Conservation (phyloP, 2,113 vertebrate species). For the Bostrychus sinensis region DNA sequence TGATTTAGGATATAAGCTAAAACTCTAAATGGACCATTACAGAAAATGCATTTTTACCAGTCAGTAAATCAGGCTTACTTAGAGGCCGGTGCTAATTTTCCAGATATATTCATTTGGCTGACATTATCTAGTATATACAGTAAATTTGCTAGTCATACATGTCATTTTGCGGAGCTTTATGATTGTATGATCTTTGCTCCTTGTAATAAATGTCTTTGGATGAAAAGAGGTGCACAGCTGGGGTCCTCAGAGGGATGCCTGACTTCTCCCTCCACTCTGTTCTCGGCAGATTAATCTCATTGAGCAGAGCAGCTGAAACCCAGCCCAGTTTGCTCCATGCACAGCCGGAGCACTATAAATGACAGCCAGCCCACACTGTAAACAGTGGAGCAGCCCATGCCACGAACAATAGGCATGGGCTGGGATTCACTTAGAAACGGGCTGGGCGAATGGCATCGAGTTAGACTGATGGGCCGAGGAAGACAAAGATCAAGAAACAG, state of each 20-base stretch:
- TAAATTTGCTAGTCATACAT: too few species aligned
- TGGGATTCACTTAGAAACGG: conserved; percentile 34
- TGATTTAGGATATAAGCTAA: too few species aligned
- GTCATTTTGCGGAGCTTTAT: conserved; percentile 26
- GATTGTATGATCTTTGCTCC: conserved; percentile 27
- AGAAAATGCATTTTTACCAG: too few species aligned
- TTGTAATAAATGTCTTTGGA: conserved; percentile 32
- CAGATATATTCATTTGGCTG: too few species aligned
- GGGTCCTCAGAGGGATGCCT: conserved; percentile 34
- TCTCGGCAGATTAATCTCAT: conserved; percentile 44
- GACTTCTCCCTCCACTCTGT: conserved; percentile 15
- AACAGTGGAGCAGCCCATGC: conserved; percentile 24
- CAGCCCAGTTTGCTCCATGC: conserved; percentile 41
- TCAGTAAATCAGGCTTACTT: too few species aligned
- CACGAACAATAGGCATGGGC: conserved; percentile 24
- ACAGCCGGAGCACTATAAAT: conserved; percentile 46
- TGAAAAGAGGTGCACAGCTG: conserved; percentile 40
- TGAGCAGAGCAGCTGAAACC: conserved; percentile 27
- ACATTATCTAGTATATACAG: too few species aligned
- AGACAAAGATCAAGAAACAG: conserved; percentile 26
- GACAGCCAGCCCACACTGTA: conserved; percentile 34
- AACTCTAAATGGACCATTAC: too few species aligned
- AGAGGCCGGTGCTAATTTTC: too few species aligned
- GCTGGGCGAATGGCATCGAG: conserved; percentile 11
- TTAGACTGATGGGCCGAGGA: conserved; percentile 9